Conservation (phyloP, 1,140 invertebrate genomes). For the Sinonovacula constricta region DNA sequence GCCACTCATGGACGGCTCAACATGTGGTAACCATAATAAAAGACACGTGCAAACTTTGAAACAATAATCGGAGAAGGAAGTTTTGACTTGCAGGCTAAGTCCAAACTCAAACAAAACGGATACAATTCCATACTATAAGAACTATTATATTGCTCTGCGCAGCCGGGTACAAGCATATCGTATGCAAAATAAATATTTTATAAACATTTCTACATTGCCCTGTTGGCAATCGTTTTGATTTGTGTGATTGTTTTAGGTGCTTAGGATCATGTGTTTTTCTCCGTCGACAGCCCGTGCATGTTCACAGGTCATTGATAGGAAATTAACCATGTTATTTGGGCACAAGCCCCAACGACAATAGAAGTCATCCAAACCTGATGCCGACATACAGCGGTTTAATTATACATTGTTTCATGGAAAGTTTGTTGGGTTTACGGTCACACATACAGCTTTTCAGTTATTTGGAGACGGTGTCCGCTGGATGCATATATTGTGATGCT, state of each 20-base stretch:
- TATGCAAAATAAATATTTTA: neutral
- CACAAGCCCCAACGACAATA: too few relatives aligned
- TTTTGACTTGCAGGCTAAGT: neutral
- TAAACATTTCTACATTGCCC: neutral
- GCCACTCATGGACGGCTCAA: neutral
- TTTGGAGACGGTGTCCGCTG: too few relatives aligned
- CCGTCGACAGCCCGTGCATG: neutral
- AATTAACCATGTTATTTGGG: slow-evolving; percentile 52
- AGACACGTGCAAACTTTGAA: neutral
- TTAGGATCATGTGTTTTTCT: neutral
- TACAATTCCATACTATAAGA: neutral
- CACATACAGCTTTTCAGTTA: too few relatives aligned
- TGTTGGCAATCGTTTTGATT: neutral
- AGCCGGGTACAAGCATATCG: neutral
- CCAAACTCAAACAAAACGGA: neutral
- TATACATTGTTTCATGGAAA: too few relatives aligned
- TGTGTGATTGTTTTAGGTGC: neutral
- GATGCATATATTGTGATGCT: too few relatives aligned
- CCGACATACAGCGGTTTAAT: too few relatives aligned
- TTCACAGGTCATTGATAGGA: neutral
- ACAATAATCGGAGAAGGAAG: neutral
- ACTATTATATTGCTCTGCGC: too few relatives aligned
- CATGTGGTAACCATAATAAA: neutral
- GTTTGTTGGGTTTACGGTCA: too few relatives aligned
- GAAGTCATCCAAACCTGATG: too few relatives aligned